Percentiles rank a stretch among this genome's conserved stretches.
phyloP scores from a whole-genome alignment of 1,140 invertebrate species.

The Bombyx mandarina region DNA sequence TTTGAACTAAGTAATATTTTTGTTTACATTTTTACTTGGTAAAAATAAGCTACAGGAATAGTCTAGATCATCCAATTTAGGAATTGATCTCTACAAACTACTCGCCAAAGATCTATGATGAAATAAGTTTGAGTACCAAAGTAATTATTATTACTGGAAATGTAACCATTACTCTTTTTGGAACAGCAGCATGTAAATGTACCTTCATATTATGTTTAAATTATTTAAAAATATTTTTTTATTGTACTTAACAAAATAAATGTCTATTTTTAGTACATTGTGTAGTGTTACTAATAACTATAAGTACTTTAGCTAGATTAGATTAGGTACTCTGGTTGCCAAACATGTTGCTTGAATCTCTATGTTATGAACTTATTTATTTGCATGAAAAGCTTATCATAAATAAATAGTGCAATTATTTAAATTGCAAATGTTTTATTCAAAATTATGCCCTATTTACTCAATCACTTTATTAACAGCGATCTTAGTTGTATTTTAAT shows the following conservation, averaged over 20 bases:
- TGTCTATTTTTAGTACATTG: not conserved
- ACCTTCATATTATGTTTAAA: slow-evolving; percentile 1
- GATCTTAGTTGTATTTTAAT: not conserved
- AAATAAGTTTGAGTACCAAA: no score
- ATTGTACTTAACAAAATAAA: slow-evolving; percentile 2
- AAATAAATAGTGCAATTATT: slow-evolving; percentile 63
- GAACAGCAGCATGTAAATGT: not conserved
- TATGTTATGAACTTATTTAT: slow-evolving; percentile 48
- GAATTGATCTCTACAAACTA: no score
- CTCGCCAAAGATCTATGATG: no score
- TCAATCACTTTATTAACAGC: not conserved
- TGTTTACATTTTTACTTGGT: no score
- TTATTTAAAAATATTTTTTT: not conserved
- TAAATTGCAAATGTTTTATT: slow-evolving; percentile 7
- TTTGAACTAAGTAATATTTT: no score
- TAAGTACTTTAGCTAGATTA: slow-evolving; percentile 15
- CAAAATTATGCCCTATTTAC: no score
- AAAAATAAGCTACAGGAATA: no score
- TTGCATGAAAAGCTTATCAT: slow-evolving; percentile 57
- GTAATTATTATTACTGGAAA: no score
- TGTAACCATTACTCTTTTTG: not conserved
- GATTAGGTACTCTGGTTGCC: slow-evolving; percentile 58
- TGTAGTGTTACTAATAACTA: slow-evolving; percentile 19
- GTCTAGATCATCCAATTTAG: no score
- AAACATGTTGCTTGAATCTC: slow-evolving; percentile 66